Evolutionary conservation across 1,140 invertebrate genomes (phyloP).

Genomic region (fruit fly (Drosophila melanogaster)): DNA sequence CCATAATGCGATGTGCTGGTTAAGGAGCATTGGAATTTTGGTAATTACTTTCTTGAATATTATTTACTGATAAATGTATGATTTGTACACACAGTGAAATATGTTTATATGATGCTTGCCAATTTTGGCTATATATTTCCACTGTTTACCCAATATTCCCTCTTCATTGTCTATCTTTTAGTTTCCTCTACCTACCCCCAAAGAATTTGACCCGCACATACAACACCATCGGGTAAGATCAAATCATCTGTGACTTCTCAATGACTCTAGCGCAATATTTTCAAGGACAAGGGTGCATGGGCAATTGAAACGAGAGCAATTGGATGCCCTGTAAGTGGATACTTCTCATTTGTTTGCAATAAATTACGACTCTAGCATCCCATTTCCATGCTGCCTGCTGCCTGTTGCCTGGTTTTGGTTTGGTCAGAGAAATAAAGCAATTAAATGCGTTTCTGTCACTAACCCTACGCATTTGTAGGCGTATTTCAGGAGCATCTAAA

Average conservation of each 20-base stretch:
- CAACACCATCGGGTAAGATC: conserved; percentile 25
- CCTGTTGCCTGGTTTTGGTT: conserved; percentile 26
- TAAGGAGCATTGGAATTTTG: background rate
- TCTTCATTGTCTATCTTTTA: background rate
- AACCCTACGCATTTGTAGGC: conserved; percentile 31
- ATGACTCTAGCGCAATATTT: conserved; percentile 28
- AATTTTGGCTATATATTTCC: background rate
- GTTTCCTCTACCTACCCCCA: background rate
- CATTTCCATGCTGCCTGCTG: conserved; percentile 25
- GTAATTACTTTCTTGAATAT: background rate
- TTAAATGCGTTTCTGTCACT: conserved; percentile 51
- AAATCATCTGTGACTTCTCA: conserved; percentile 56
- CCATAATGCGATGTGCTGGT: background rate
- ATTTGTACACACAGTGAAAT: too few relatives aligned
- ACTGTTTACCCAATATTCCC: background rate
- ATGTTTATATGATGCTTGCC: too few relatives aligned
- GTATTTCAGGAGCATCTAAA: conserved; percentile 13
- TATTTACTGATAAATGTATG: too few relatives aligned
- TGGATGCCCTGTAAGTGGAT: conserved; percentile 65
- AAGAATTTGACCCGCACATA: conserved; percentile 1
- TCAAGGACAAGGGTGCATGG: conserved; percentile 5
- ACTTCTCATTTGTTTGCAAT: conserved; percentile 77
- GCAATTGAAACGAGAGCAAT: conserved; percentile 20
- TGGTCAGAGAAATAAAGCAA: conserved; percentile 60
- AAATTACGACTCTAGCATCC: conserved; percentile 50